Base-by-base conservation (phyloP, 2,113 vertebrate species). In the Psophia crepitans region DNA sequence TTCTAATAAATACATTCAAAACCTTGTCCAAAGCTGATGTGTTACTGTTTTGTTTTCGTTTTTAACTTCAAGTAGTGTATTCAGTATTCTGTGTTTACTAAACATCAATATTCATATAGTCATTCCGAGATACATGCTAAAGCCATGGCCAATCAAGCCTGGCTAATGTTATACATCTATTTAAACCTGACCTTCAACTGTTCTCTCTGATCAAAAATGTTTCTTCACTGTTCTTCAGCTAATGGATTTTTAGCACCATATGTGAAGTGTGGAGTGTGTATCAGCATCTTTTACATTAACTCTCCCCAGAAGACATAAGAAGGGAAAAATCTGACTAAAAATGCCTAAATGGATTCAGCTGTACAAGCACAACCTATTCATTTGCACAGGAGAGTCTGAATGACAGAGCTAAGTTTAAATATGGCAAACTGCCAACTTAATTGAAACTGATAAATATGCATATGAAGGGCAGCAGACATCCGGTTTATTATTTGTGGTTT, bases 181-280 rank as follows among this genome's bases (percentile, higher is more conserved):
- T 90, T 91, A 90, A 95, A 96, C 46, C 23, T 93, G 92, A 97
- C 96, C 95, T 97, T 97, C 73, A 82, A 8, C 57, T 77, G 60
- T 65, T 91, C 71, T 83, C 18, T 88, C 88, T 95, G 83, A 96
- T 96, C 93, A 88, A 84, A 71, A 91, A 21, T 12, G 1, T 92
- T 73, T 92, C 74, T 90, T 91, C 32, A 6, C 75, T 92, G 39
- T 66, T 97, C 57, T 79, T 93, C 66, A 89, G 19, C 68, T 96
- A 97, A 97, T 95, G 80, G 96, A 91, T 94, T 97, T 96, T 97
- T 94, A 94, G 60, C 65, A 92, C 74, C 49, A 19, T 74, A 68
- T 69, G 58, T 79, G 76, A 89, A 91, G 43, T 71, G 39, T 43
- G 35, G 84, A 96, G 71, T 65, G 39, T 68, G 33, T 30, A 94